These are phyloP conservation scores for Ectemnius lituratus DNA, from an alignment of 2,888 invertebrate genomes.

Conservation along the genomic window DNA sequence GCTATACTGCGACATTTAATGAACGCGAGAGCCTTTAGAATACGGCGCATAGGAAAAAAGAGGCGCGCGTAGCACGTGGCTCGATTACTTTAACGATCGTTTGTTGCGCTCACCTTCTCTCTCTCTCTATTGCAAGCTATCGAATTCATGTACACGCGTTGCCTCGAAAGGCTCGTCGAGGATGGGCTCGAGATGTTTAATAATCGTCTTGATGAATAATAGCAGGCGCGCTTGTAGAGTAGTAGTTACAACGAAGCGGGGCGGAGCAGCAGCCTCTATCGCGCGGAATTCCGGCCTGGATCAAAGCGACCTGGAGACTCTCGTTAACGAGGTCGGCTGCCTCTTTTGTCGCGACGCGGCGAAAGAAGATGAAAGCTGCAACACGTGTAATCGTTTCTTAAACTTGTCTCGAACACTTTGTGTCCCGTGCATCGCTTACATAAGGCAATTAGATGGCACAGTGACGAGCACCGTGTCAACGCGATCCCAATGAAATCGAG, in stretches of 20 bases:
- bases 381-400: slow-evolving; percentile 49
- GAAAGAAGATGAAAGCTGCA: slow-evolving; percentile 14
- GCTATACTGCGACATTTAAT: slow-evolving; percentile 65
- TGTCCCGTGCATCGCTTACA: slow-evolving; percentile 18
- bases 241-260: not conserved
- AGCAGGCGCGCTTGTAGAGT: slow-evolving; percentile 11
- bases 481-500: not conserved
- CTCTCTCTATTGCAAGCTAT: slow-evolving; percentile 20
- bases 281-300: slow-evolving; percentile 6
- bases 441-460: slow-evolving; percentile 28
- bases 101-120: slow-evolving; percentile 35
- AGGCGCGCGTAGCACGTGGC: slow-evolving; percentile 47
- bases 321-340: not conserved
- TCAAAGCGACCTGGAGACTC: slow-evolving; percentile 1
- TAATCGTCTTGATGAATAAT: slow-evolving; percentile 41
- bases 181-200: slow-evolving; percentile 32
- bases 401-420: slow-evolving; percentile 22
- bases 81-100: slow-evolving; percentile 49
- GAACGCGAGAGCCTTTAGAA: slow-evolving; percentile 51
- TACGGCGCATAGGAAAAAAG: slow-evolving; percentile 29
- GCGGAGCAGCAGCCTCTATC: not conserved
- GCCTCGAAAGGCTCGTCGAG: slow-evolving; percentile 28
- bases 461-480: not conserved
- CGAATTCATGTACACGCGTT: slow-evolving; percentile 16
- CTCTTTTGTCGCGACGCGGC: slow-evolving; percentile 8